Base-by-base conservation (phyloP, 1,140 invertebrate species). In the Drosophila truncata region DNA sequence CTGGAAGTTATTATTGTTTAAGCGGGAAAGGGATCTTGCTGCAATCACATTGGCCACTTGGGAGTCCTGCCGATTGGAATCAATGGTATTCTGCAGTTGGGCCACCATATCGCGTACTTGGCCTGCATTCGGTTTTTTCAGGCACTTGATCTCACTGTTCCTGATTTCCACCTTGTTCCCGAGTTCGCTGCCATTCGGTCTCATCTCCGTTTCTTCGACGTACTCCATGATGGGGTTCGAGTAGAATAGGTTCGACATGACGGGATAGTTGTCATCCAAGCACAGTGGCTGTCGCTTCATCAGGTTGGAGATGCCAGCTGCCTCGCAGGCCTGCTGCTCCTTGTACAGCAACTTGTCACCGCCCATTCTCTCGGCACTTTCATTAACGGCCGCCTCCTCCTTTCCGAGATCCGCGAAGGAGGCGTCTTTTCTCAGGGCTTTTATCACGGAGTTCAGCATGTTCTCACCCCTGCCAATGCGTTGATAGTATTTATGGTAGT, bases 51-150 rank as follows among this genome's bases (percentile, higher is more conserved):
- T 60, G 94, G 60, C 50, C 10, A 67, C 29, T 16, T 52, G 78
- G 18, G 44, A 31, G 13, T 63, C 80, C 33, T 74, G 74, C 7
- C 25, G n/a, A 16, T 66, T 87, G 9, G 64, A 64, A 37, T 86
- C 70, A 16, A 94, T 94, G 69, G 94, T 94, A 20, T 93, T 88
- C 90, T 94, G 94, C 33, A 85, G 79, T 73, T 94, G 94, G 33
- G 93, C 87, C 23, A 91, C 86, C 75, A 91, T 80, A 18, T 86
- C 79, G 16, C 75, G 71, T 3, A 91, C 86, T 47, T 91, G 86
- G 2, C 81, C 75, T 8, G 54, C 66, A 55, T 71, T 81, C 0
- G 84, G 92, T 88, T 93, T 94, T 55, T 87, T 93, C 2, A 92
- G 72, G 23, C 81, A 91, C 77, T 93, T 93, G n/a, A 91, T 83